Percentiles rank a stretch among this genome's conserved stretches.
Conservation (phyloP, 2,888 invertebrate genomes). For the Lagria hirta region DNA sequence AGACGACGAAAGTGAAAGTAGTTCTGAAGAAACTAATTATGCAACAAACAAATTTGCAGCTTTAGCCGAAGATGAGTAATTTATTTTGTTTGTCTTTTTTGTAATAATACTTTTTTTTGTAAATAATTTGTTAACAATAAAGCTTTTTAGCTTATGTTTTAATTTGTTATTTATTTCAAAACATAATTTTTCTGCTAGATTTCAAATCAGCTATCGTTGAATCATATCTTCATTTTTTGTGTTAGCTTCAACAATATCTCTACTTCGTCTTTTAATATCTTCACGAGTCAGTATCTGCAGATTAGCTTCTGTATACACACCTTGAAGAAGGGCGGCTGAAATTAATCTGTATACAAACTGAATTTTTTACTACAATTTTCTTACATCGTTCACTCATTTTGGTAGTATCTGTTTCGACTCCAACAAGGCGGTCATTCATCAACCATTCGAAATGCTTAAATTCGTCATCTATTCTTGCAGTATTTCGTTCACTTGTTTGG, state of each 20-base stretch:
- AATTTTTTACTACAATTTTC: constrained; percentile 3
- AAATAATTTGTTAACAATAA: too few species aligned
- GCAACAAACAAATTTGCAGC: constrained; percentile 38
- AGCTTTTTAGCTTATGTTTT: not conserved
- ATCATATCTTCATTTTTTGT: constrained; percentile 35
- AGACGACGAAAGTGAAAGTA: constrained; percentile 23
- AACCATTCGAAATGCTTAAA: constrained; percentile 38
- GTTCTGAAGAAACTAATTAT: constrained; percentile 21
- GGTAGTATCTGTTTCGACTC: constrained; percentile 28
- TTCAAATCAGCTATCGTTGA: constrained; percentile 12
- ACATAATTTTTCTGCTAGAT: too few species aligned
- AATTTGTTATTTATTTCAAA: too few species aligned
- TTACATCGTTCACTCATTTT: constrained; percentile 40
- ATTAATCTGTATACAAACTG: constrained; percentile 4
- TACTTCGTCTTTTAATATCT: constrained; percentile 44
- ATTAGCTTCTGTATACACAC: constrained; percentile 35
- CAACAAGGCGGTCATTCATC: constrained; percentile 37
- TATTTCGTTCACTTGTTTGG: constrained; percentile 29
- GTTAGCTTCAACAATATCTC: constrained; percentile 41
- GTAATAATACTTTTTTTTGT: too few species aligned
- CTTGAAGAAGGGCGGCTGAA: constrained; percentile 38
- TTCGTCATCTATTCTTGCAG: constrained; percentile 31
- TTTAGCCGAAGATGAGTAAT: constrained; percentile 29
- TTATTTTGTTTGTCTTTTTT: not conserved
- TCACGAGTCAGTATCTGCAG: constrained; percentile 38